Base-by-base conservation (phyloP, 2,888 invertebrate species). In the Ctena decussata region DNA sequence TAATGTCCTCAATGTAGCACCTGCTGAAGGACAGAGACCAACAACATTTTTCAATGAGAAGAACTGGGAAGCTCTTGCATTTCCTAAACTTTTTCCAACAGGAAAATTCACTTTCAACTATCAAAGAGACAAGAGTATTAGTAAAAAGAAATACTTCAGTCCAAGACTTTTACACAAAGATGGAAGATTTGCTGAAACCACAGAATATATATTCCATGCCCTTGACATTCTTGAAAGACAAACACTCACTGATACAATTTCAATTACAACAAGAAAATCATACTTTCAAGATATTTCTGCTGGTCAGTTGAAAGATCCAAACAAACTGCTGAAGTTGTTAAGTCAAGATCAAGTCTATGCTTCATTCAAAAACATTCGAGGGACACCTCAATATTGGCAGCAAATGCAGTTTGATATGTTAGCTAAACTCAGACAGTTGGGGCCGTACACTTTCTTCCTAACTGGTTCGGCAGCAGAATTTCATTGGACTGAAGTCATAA, bases 371-470 rank as follows among this genome's bases (percentile, higher is more conserved):
- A 79, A 81, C 65, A 82, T 85, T 44, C 75, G 88, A 24, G 81
- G 84, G n/a, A 77, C 85, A 41, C 82, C 88, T 24, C 79, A 78
- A 60, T 85, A 80, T 39, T 87, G 81, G 79, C 72, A 87, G 24
- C 71, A 82, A 75, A 84, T 86, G 84, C 84, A 86, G 35, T 71
- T 79, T 44, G 86, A 88, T 46, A 84, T 84, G 84, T 72, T 89
- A 37, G 85, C 84, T 39, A 89, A 87, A 79, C 46, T 89, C 8
- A 41, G 86, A 69, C 87, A 88, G 70, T 73, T 83, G 32, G 87
- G 86, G 27, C 81, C 87, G 39, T 88, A 89, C 71, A 88, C 86
- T 41, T 89, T 89, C 30, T 89, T 84, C 44, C 39, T 89, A 18
- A 77, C 86, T 30, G 84, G 73, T 37, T 86, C 85, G 65, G 85